Base-by-base conservation (phyloP, 1,140 invertebrate genomes). In the Rhyzopertha dominica region DNA sequence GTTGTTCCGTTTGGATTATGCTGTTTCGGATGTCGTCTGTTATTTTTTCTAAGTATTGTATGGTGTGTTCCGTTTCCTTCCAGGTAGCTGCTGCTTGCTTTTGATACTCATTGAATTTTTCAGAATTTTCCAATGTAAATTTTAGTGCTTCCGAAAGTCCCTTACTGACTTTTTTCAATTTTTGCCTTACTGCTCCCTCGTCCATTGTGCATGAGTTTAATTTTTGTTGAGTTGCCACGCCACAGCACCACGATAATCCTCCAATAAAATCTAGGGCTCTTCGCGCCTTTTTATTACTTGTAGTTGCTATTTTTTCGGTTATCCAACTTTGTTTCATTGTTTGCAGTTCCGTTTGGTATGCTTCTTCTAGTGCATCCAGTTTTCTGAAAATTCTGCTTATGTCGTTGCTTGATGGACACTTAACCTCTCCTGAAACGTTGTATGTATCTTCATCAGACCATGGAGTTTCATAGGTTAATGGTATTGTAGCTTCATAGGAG, bases 231-330 rank as follows among this genome's bases (percentile, higher is more conserved):
- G 32, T 48, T 3, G 40, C 40, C 10, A 48, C 40, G n/a, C 46
- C 40, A 42, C 45, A 47, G 20, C 45, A 47, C 38, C 38, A 47
- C 9, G 24, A 31, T 12, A 47, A 38, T 19, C 28, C 45, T 13
- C 40, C 40, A 25, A 48, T 8, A 25, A 48, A 48, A 22, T 48
- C 31, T 22, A 48, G 9, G 14, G 45, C 25, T 14, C 40, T 48
- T 31, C 3, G 5, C 16, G 19, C 5, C 20, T 10, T n/a, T n/a
- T n/a, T n/a, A n/a, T n/a, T n/a, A n/a, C n/a, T n/a, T n/a, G n/a
- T n/a, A n/a, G n/a, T n/a, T n/a, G n/a, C n/a, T n/a, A n/a, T n/a
- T n/a, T n/a, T n/a, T n/a, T 34, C 17, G 9, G 38, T 22, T 13
- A 9, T 40, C 24, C 38, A 40, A 24, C 38, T 32, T 8, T 14